phyloP scores from a whole-genome alignment of 2,888 invertebrate species.

The Drosophila siamana region DNA sequence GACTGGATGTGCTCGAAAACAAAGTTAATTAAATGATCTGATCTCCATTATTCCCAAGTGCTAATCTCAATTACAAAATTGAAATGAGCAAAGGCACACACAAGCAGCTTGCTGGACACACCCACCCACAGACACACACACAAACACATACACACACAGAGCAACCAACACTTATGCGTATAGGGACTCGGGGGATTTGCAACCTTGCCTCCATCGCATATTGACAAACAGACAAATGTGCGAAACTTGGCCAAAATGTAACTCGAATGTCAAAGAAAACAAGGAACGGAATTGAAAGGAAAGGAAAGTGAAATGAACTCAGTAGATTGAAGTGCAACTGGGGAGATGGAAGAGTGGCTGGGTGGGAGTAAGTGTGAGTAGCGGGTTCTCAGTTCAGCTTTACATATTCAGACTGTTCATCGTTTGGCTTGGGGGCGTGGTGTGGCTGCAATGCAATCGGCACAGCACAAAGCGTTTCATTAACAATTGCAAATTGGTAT shows the following conservation, averaged over 20 bases:
- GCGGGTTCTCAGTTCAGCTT: conserved; percentile 10
- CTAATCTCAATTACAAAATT: conserved; percentile 84
- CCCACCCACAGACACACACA: conserved; percentile 9
- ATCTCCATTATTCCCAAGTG: conserved; percentile 83
- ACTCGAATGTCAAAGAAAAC: conserved; percentile 78
- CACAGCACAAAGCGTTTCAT: conserved; percentile 79
- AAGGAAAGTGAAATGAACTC: conserved; percentile 77
- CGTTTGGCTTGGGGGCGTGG: conserved; percentile 24
- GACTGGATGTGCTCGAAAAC: conserved; percentile 73
- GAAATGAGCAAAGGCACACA: conserved; percentile 76
- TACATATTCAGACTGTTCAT: conserved; percentile 24
- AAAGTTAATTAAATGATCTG: conserved; percentile 84
- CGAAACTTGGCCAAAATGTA: conserved; percentile 72
- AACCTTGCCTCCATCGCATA: conserved; percentile 22
- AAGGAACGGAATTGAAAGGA: conserved; percentile 68
- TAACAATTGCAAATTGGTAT: conserved; percentile 82
- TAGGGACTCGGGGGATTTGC: conserved; percentile 19
- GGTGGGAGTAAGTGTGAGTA: not conserved
- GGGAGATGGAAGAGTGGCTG: conserved; percentile 11
- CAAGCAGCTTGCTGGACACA: conserved; percentile 29
- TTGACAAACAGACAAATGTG: conserved; percentile 39
- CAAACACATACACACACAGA: not conserved
- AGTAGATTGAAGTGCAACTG: conserved; percentile 65
- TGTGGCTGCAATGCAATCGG: conserved; percentile 67
- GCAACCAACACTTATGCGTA: conserved; percentile 9